Conservation (phyloP, 2,888 invertebrate species). For the Oligia latruncula region DNA sequence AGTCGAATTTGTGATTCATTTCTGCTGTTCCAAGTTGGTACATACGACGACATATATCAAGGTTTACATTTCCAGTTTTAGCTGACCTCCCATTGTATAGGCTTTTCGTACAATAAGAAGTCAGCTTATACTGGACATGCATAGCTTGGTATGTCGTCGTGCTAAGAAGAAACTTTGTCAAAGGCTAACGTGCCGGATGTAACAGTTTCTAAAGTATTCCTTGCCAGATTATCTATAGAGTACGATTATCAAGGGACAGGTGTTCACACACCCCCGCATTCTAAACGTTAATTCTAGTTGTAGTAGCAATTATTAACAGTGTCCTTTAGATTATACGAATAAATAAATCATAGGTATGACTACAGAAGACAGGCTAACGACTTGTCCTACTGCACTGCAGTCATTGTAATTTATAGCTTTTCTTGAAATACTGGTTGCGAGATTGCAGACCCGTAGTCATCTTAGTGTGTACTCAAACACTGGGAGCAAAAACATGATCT, state of each 20-base stretch:
- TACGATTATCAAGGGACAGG: neutral
- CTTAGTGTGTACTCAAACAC: neutral
- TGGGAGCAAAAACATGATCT: neutral
- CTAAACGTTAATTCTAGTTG: neutral
- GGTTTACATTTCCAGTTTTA: neutral
- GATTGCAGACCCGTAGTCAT: neutral
- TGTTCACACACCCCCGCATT: neutral
- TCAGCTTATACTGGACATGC: too few relatives aligned
- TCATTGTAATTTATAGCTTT: conserved; percentile 23
- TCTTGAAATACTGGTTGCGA: conserved; percentile 26
- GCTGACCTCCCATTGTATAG: too few relatives aligned
- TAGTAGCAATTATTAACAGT: conserved; percentile 19
- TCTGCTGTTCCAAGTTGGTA: neutral
- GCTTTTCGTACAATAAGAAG: too few relatives aligned
- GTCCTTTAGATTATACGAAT: neutral
- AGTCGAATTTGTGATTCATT: neutral
- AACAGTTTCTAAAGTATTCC: neutral
- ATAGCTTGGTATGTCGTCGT: too few relatives aligned
- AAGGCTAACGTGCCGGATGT: neutral
- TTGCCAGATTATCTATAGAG: neutral
- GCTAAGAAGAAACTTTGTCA: too few relatives aligned
- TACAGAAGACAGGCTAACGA: conserved; percentile 10
- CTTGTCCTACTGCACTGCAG: conserved; percentile 36
- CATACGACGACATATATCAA: too few relatives aligned
- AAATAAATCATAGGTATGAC: conserved; percentile 33